A percentile compares a stretch with the other conserved stretches of the same genome.
Conservation (phyloP, 1,140 invertebrate genomes). For the Apolygus lucorum region DNA sequence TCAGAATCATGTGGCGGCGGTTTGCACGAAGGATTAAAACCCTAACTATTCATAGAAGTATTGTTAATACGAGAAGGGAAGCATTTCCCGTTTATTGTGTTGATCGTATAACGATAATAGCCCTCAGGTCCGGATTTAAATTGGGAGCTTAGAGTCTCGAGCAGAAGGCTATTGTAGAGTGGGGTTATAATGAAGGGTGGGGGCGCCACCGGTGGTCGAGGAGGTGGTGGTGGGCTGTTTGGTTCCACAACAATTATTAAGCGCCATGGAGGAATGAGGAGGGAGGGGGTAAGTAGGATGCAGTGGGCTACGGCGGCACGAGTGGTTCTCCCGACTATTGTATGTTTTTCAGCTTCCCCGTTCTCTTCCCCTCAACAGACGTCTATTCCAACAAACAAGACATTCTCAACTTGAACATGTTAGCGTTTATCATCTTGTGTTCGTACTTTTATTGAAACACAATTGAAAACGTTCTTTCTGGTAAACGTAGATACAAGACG, state of each 20-base stretch:
- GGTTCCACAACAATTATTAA: not conserved
- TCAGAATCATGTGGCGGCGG: not conserved
- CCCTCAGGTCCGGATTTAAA: not conserved
- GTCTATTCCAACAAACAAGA: too few relatives aligned
- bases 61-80: not conserved
- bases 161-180: not conserved
- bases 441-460: too few relatives aligned
- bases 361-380: too few relatives aligned
- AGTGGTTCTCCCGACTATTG: too few relatives aligned
- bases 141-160: not conserved
- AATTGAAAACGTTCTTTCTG: too few relatives aligned
- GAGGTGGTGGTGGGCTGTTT: not conserved
- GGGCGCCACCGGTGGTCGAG: not conserved
- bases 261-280: too few relatives aligned
- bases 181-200: not conserved
- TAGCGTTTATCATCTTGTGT: too few relatives aligned
- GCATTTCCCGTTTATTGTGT: not conserved
- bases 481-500: too few relatives aligned
- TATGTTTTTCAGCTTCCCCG: too few relatives aligned
- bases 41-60: not conserved
- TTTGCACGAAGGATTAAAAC: slow-evolving; percentile 1
- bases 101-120: not conserved
- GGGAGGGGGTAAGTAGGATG: too few relatives aligned
- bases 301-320: too few relatives aligned
- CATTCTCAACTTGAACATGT: too few relatives aligned